phyloP scores from a whole-genome alignment of 2,888 invertebrate genomes.

The Athalia cordata region DNA sequence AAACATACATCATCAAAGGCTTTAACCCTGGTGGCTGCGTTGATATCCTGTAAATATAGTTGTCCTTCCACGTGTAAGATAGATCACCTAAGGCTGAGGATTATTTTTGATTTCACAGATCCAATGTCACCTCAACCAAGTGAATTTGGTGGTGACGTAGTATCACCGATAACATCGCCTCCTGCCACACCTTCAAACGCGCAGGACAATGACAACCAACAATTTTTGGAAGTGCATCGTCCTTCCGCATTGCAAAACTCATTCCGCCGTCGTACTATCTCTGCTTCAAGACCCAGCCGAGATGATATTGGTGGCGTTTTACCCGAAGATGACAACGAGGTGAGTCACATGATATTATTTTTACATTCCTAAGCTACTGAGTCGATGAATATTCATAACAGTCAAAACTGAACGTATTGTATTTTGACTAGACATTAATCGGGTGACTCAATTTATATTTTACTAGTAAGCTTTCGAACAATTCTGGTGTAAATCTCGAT shows the following conservation, averaged over 20 bases:
- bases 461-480: too few species aligned
- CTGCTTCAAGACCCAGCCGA: constrained; percentile 63
- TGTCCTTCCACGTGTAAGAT: background rate
- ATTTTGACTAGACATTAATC: too few species aligned
- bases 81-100: background rate
- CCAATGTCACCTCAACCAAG: constrained; percentile 78
- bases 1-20: background rate
- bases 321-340: constrained; percentile 69
- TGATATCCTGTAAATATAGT: too few species aligned
- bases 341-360: constrained; percentile 49
- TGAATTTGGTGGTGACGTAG: constrained; percentile 72
- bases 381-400: too few species aligned
- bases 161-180: constrained; percentile 75
- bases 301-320: constrained; percentile 61
- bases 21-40: too few species aligned
- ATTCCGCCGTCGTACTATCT: constrained; percentile 66
- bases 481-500: constrained; percentile 20
- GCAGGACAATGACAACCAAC: constrained; percentile 66
- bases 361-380: background rate
- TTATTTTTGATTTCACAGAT: constrained; percentile 70
- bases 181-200: constrained; percentile 74
- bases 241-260: constrained; percentile 66
- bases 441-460: too few species aligned
- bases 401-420: too few species aligned
- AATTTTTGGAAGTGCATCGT: constrained; percentile 61